phyloP scores from a whole-genome alignment of 2,113 vertebrate genomes.

The Saccopteryx leptura region DNA sequence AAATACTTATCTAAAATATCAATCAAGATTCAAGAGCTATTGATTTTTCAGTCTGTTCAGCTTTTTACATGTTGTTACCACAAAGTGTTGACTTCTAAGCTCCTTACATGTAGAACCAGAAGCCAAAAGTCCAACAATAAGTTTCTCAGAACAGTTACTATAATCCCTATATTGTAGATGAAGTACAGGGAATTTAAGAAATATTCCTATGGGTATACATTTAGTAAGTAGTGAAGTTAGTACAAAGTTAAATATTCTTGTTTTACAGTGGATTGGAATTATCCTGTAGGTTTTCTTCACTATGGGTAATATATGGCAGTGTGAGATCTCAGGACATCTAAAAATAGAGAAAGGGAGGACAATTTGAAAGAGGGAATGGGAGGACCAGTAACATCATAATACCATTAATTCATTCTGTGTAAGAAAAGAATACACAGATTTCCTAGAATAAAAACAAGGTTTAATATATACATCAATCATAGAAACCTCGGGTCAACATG shows the following conservation, averaged over 20 bases:
- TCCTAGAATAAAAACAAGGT: neutral
- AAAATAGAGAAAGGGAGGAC: neutral
- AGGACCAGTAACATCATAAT: neutral
- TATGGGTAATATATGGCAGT: neutral
- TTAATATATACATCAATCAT: neutral
- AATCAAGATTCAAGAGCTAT: neutral
- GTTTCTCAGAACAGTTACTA: neutral
- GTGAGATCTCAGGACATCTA: neutral
- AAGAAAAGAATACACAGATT: neutral
- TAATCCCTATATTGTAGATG: neutral
- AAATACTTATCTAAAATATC: neutral
- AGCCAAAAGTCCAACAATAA: neutral
- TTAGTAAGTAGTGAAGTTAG: neutral
- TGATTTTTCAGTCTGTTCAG: neutral
- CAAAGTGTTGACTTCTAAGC: neutral
- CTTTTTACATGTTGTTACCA: neutral
- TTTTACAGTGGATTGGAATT: neutral
- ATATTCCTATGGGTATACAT: neutral
- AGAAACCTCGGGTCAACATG: neutral
- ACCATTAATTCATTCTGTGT: neutral
- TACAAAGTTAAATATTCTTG: constrained; percentile 14
- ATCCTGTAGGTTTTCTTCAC: neutral
- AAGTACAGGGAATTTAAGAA: neutral
- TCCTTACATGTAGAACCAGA: neutral
- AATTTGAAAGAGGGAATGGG: neutral